Evolutionary conservation across 2,888 invertebrate genomes (phyloP), one percentile per base, ranked within the genome.

Genomic region (Limnephilus auricula): DNA sequence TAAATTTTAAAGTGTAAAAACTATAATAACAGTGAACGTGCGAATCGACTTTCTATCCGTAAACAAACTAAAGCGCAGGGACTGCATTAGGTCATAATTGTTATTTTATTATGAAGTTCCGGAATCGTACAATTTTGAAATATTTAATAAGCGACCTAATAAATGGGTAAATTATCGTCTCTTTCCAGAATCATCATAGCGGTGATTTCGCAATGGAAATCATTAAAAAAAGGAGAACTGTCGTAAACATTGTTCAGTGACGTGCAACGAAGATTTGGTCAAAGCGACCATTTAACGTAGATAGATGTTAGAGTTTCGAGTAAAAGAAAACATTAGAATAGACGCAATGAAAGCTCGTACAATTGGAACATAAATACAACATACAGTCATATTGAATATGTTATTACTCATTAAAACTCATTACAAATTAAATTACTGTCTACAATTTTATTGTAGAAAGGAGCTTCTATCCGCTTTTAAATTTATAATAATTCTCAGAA

Each of bases 121-220:
- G 78, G 84, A 65, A 79, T 45, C 85, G 40, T 78, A 30, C 78
- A 13, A n/a, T 90, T 78, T 79, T 79, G 3, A 40, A 90, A 90
- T 45, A 85, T 84, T 90, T 90, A 90, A 90, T 90, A 79, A 90
- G 37, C 37, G 31, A 86, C 30, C 85, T 84, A 85, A 90, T 34
- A 90, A 84, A 79, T 78, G 40, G 31, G 50, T 5, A 65, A 65
- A 31, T 79, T 90, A 85, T 90, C 85, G 79, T 30, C 34, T 65
- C 78, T 90, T 90, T 90, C 85, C 85, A 32, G 90, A 88, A 31
- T 79, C 85, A 79, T 79, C 40, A 30, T 37, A 80, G n/a, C 82
- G 80, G 31, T 30, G 78, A 78, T 90, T 90, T 84, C 90, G 30
- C 79, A 90, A 90, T 85, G 85, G 79, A 90, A 25, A 88, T 88